These are phyloP conservation scores for Gryllus bimaculatus DNA, from an alignment of 1,140 invertebrate species.

Conservation along the genomic window DNA sequence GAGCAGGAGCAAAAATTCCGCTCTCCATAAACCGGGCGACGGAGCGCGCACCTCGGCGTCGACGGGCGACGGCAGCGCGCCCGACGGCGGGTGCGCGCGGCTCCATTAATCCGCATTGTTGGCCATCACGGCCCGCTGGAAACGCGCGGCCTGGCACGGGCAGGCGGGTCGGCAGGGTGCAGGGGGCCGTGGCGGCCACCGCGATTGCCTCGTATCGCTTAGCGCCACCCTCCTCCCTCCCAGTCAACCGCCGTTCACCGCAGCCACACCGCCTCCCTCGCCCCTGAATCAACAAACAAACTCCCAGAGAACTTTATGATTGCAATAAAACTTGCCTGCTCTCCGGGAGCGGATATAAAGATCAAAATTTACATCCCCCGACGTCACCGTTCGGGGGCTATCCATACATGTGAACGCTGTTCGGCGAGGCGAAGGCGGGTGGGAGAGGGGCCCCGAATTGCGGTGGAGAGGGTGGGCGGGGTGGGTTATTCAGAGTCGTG, in stretches of 20 bases:
- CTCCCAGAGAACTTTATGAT: neutral
- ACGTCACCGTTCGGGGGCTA: neutral
- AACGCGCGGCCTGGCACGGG: neutral
- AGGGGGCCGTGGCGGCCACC: neutral
- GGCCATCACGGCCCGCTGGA: neutral
- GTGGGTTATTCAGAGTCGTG: too few species aligned
- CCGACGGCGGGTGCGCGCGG: too few species aligned
- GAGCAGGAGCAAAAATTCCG: too few species aligned
- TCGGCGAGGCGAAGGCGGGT: too few species aligned
- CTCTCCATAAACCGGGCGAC: too few species aligned
- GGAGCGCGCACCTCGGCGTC: too few species aligned
- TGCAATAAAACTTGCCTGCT: neutral
- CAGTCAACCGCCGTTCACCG: neutral
- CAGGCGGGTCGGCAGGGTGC: too few species aligned
- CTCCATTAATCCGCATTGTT: neutral
- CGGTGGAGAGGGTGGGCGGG: too few species aligned
- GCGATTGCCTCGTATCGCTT: neutral
- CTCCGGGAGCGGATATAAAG: neutral
- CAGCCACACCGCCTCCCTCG: too few species aligned
- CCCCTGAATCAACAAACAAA: neutral
- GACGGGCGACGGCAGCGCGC: too few species aligned
- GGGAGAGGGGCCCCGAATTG: too few species aligned
- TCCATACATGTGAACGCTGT: neutral
- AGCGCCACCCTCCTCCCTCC: neutral
- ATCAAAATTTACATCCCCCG: neutral